Evolutionary conservation across 2,113 vertebrate species (phyloP), one percentile per base, ranked within the genome.

Genomic region (Rhizomys pruinosus): DNA sequence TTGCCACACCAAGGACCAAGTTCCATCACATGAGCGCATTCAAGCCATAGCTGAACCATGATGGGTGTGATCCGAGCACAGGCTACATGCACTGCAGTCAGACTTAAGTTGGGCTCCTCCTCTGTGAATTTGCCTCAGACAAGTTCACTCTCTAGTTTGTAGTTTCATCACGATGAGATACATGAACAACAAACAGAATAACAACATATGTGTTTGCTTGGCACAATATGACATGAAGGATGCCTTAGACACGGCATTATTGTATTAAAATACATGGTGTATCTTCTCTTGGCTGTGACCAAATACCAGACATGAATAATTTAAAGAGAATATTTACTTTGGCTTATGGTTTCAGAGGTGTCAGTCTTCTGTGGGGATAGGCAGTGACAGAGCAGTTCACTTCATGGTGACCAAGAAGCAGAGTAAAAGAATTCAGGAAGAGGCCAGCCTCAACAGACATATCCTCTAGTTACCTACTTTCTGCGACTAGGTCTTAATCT

Each of bases 51-150:
- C 59, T 23, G 22, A 84, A 29, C 12, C 57, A 42, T 19, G 17
- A 3, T 9, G 25, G 57, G n/a, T 3, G 1, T 1, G 68, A 22
- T 37, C 13, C 39, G 63, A 42, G 23, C 0, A 1, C 1, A 32
- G 77, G 29, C 69, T 78, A 79, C 47, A 37, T 81, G 29, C n/a
- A 5, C n/a, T 71, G 2, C 5, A 6, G 32, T 32, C 15, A 42
- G 32, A 88, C n/a, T 47, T 25, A 59, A 52, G 74, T 78, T 86
- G 57, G 42, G 11, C 29, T 71, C 44, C 25, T 25, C n/a, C 34
- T 55, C 27, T 85, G 8, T 3, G 84, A 55, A 37, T 17, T 39
- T 63, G 69, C 34, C 59, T 61, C 32, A 44, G 57, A 66, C 17
- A 52, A 84, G 71, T 82, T 73, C 59, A 39, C 34, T 86, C 39